Conservation (phyloP, 2,797 vertebrate genomes). For the Takifugu ocellatus region DNA sequence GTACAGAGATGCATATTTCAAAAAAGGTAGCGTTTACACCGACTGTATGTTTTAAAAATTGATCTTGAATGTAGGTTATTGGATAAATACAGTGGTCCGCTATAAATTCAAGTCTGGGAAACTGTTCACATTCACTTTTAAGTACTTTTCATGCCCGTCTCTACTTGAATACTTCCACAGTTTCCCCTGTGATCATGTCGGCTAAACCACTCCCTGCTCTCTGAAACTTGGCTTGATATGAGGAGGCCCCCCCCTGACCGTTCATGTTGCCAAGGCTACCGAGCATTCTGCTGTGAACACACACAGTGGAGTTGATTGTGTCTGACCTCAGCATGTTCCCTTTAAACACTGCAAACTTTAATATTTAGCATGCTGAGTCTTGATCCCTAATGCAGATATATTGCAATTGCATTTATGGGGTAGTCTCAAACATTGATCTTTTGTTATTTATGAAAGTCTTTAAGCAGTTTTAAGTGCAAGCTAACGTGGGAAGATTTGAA, state of each 20-base stretch:
- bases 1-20: too few relatives aligned
- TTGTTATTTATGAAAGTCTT: neutral
- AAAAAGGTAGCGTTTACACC: constrained; percentile 10
- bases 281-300: constrained; percentile 65
- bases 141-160: constrained; percentile 22
- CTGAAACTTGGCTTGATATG: constrained; percentile 60
- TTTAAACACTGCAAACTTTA: constrained; percentile 38
- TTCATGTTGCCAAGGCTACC: constrained; percentile 62
- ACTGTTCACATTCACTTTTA: constrained; percentile 11
- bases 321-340: constrained; percentile 53
- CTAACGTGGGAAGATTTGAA: neutral
- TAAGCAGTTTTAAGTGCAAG: neutral
- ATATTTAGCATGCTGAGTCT: constrained; percentile 33
- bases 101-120: neutral
- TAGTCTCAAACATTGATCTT: neutral
- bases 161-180: constrained; percentile 13
- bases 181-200: constrained; percentile 30
- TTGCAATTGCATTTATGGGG: too few relatives aligned
- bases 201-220: constrained; percentile 52
- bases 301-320: constrained; percentile 62
- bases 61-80: neutral
- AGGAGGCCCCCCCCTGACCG: constrained; percentile 46
- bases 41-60: neutral
- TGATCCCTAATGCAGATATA: neutral
- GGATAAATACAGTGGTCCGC: constrained; percentile 10